Base-by-base conservation (phyloP, 1,140 invertebrate species). In the Holcopasites calliopsidis region DNA sequence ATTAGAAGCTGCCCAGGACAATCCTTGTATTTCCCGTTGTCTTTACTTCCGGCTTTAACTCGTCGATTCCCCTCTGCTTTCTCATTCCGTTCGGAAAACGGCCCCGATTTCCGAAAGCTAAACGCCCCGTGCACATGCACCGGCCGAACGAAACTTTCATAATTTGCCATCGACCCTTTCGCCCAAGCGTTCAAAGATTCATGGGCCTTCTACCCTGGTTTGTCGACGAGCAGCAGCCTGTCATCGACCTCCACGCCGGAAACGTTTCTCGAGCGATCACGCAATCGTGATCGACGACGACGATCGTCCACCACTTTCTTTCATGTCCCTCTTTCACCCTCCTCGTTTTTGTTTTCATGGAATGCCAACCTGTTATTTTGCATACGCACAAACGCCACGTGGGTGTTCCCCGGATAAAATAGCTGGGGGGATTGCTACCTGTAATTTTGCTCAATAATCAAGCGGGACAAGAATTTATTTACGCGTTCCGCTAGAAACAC, bases 101-200 rank as follows among this genome's bases (percentile, higher is more conserved):
- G 26, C 13, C 10, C 10, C 23, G 16, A 13, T 74, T 44, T 66
- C 18, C 26, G 71, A 28, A 5, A n/a, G 35, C n/a, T 54, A 65
- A 55, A 23, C 71, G 16, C n/a, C 33, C n/a, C 26, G n/a, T 31
- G 13, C 38, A 31, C 33, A 49, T 35, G 49, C 11, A 50, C 61
- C 33, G 13, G 50, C 44, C 50, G 62, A 47, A 74, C 65, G 64
- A 74, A 74, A 74, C 38, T 74, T 74, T 74, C 62, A 74, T 74
- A 74, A 74, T 74, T 74, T 60, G 61, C 16, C 71, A 47, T 74
- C 71, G 40, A 74, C 58, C 71, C 61, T 40, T 74, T 65, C 31
- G 54, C 31, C 62, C 71, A 35, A 47, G 50, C 26, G 71, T 71
- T 76, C 66, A 71, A 62, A 76, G 66, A 61, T 76, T 76, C 68